Evolutionary conservation across 2,888 invertebrate genomes (phyloP), one percentile per base, ranked within the genome.

Genomic region (Priocnemis perturbator): DNA sequence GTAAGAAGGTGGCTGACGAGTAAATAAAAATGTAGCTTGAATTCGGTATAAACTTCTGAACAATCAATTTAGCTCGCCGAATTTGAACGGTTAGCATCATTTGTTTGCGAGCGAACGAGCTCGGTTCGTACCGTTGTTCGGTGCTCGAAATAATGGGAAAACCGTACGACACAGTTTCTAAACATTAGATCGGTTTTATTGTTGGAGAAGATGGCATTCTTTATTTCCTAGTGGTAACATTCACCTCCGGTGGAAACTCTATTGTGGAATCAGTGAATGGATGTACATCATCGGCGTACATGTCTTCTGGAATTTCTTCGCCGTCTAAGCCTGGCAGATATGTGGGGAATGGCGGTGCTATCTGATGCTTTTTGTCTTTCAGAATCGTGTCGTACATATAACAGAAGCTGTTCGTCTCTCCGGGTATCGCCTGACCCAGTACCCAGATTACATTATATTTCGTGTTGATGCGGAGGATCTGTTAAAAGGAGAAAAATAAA

Each of bases 401-500:
- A 63, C 95, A 93, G 82, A 95, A 91, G 0, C 93, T 92, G 84
- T 96, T 96, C 0, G 93, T 94, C 84, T 93, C 94, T 1, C 99
- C 98, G 2, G 98, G 95, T 72, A 97, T 92, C 21, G 92, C 93
- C 19, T 92, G 93, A 14, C 98, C 98, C 78, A 93, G 91, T 11
- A 98, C 94, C 93, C 96, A 99, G 70, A 99, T 90, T 0, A 98
- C 94, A 90, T 98, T 98, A 87, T 96, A 93, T 87, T 97, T 96
- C n/a, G 96, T 96, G 86, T 98, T 98, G 47, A 99, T 96, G 72
- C 98, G 93, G 90, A 95, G 92, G 81, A 99, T 94, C 93, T 96
- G 92, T 2, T 57, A 95, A 53, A 93, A 26, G 75, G 53, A 26
- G 14, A 55, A 91, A 91, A 59, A n/a, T n/a, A n/a, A n/a, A n/a